phyloP scores from a whole-genome alignment of 2,113 vertebrate genomes.

The Pachyramphus minor region DNA sequence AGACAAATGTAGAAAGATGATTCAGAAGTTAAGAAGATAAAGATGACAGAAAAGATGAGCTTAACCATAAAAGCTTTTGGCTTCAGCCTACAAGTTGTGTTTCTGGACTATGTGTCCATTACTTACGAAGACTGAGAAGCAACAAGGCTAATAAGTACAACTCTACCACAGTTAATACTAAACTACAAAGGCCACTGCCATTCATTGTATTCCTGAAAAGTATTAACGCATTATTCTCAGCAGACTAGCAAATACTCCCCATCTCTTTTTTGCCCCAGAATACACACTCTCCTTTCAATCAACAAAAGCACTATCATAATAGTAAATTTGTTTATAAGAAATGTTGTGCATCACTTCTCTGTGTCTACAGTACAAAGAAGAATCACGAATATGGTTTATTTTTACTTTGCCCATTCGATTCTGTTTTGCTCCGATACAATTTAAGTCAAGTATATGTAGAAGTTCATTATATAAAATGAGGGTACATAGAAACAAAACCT shows the following conservation, averaged over 20 bases:
- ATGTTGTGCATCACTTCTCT: background rate
- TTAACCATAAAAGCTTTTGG: background rate
- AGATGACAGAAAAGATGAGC: background rate
- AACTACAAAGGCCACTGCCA: background rate
- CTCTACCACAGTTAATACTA: background rate
- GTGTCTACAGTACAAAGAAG: background rate
- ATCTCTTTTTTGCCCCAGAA: background rate
- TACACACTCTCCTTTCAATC: background rate
- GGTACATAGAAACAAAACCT: background rate
- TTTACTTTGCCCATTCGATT: background rate
- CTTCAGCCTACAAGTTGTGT: background rate
- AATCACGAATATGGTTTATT: background rate
- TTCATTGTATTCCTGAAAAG: background rate
- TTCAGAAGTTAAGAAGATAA: background rate
- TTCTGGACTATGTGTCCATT: background rate
- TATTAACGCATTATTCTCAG: background rate
- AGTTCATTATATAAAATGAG: background rate
- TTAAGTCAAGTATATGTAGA: background rate
- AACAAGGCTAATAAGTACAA: background rate
- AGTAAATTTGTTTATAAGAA: background rate
- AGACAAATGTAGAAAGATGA: background rate
- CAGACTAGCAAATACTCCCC: background rate
- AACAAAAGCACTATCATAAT: background rate
- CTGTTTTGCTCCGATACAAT: background rate
- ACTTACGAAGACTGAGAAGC: background rate